Conservation (phyloP, 2,888 invertebrate genomes). For the Mimumesa dahlbomi region DNA sequence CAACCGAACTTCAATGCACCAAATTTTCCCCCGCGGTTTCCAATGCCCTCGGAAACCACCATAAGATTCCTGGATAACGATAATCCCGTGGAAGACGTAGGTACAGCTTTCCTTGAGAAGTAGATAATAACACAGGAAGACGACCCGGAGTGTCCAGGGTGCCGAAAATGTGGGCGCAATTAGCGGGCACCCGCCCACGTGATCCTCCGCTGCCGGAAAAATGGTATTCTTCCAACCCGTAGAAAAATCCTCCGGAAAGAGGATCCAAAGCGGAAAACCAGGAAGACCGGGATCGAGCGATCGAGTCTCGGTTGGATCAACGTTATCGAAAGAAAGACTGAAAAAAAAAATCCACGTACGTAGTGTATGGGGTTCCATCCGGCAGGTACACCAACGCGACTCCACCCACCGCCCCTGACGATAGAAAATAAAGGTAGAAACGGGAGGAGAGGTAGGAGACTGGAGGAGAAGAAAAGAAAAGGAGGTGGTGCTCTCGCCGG, state of each 20-base stretch:
- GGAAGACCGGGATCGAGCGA: conserved; percentile 26
- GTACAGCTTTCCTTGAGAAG: not conserved
- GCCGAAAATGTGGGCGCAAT: conserved; percentile 44
- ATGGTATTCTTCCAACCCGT: not conserved
- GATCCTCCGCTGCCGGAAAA: conserved; percentile 6
- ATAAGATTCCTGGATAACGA: conserved; percentile 26
- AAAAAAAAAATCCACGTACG: no score
- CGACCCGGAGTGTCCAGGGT: not conserved
- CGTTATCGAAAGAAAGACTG: conserved; percentile 40
- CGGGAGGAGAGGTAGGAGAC: not conserved
- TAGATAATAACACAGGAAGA: conserved; percentile 9
- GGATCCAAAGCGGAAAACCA: conserved; percentile 8
- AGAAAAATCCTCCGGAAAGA: not conserved
- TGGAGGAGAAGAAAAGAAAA: conserved; percentile 11
- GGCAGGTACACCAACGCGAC: conserved; percentile 48
- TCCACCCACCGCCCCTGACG: conserved; percentile 37
- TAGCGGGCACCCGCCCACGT: conserved; percentile 35
- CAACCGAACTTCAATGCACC: no score
- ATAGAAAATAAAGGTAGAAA: conserved; percentile 35
- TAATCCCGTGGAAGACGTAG: not conserved
- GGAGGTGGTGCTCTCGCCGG: conserved; percentile 50
- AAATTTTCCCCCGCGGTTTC: no score
- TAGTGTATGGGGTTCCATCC: conserved; percentile 38
- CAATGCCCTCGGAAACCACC: not conserved
- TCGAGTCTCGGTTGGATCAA: conserved; percentile 28